These are phyloP conservation scores for Diaperis boleti DNA, from an alignment of 2,888 invertebrate genomes.

Conservation along the genomic window DNA sequence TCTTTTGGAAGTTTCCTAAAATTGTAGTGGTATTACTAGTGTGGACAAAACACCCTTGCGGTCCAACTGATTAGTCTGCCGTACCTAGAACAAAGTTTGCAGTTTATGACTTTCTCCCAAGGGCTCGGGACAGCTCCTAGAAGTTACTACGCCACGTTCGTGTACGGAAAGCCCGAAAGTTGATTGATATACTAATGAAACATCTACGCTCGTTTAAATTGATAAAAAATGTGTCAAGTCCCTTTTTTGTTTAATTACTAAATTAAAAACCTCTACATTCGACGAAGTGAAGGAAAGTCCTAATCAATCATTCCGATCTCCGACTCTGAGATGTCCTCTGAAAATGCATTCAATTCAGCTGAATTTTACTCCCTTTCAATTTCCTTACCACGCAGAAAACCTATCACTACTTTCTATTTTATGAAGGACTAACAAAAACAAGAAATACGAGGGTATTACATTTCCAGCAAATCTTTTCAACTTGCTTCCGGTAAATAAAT, in stretches of 20 bases:
- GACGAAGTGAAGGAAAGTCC: slow-evolving; percentile 39
- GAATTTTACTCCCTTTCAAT: slow-evolving; percentile 50
- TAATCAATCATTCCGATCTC: slow-evolving; percentile 54
- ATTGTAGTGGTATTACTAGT: slow-evolving; percentile 19
- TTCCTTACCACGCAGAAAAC: slow-evolving; percentile 40
- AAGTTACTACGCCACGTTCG: neutral
- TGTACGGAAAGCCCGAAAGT: neutral
- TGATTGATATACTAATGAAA: neutral
- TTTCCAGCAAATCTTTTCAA: slow-evolving; percentile 18
- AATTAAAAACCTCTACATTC: slow-evolving; percentile 12
- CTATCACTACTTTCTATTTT: slow-evolving; percentile 29
- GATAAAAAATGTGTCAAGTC: slow-evolving; percentile 2
- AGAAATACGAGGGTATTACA: slow-evolving; percentile 12
- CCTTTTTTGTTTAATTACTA: slow-evolving; percentile 22
- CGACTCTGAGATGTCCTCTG: slow-evolving; percentile 46
- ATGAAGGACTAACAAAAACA: slow-evolving; percentile 29
- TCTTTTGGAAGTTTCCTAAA: slow-evolving; percentile 12
- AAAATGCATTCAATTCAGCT: slow-evolving; percentile 50
- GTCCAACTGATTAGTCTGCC: slow-evolving; percentile 17
- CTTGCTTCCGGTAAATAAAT: slow-evolving; percentile 11
- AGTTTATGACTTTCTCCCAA: slow-evolving; percentile 11
- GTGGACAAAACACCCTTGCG: slow-evolving; percentile 22
- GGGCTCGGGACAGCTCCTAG: neutral
- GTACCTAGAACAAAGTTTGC: slow-evolving; percentile 10
- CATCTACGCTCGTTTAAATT: neutral